Conservation (phyloP, 1,140 invertebrate genomes). For the Solenopsis fugax region DNA sequence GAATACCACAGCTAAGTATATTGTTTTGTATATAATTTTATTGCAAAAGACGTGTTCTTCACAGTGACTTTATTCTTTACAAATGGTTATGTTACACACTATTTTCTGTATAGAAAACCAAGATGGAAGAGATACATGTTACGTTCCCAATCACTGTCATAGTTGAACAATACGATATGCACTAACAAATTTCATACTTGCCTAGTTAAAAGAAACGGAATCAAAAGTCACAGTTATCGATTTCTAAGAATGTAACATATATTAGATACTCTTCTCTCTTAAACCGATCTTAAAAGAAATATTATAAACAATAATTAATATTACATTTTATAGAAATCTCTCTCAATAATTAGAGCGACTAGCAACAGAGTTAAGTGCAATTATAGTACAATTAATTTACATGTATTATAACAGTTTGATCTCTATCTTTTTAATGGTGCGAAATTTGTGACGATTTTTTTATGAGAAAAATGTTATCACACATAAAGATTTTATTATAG, state of each 20-base stretch:
- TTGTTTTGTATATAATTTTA: constrained; percentile 46
- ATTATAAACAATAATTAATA: background rate
- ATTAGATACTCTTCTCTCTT: constrained; percentile 5
- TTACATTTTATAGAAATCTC: constrained; percentile 28
- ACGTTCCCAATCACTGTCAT: constrained; percentile 1
- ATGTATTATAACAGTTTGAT: constrained; percentile 1
- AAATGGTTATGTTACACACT: constrained; percentile 32
- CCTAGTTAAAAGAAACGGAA: background rate
- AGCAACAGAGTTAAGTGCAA: constrained; percentile 13
- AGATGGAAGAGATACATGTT: constrained; percentile 38
- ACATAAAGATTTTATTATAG: background rate
- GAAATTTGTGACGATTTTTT: background rate
- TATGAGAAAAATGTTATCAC: constrained; percentile 5
- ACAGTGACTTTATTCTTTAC: constrained; percentile 42
- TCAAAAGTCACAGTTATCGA: background rate
- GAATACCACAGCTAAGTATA: constrained; percentile 46
- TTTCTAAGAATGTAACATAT: constrained; percentile 30
- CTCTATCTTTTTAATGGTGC: background rate
- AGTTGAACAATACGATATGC: background rate
- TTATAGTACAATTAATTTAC: constrained; percentile 20
- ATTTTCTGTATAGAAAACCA: constrained; percentile 14
- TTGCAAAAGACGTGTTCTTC: constrained; percentile 38
- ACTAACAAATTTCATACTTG: background rate
- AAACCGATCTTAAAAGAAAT: constrained; percentile 17
- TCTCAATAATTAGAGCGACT: background rate